Evolutionary conservation across 1,140 invertebrate genomes (phyloP), one percentile per base, ranked within the genome.

Genomic region (Nephila pilipes): DNA sequence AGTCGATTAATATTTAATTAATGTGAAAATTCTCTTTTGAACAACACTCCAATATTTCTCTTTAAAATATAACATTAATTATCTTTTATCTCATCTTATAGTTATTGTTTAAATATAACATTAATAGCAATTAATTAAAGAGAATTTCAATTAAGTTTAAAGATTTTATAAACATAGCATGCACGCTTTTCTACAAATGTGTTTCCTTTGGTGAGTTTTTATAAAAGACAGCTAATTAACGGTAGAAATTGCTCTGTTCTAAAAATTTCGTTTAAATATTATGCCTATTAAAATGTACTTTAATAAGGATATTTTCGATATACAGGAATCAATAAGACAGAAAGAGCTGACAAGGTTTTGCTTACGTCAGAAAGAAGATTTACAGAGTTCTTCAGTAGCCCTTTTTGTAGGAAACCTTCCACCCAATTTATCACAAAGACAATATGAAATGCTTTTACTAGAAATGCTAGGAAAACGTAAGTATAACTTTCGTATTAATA

Each of bases 301-400:
- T 29, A 36, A 32, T 36, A 32, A 8, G 22, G 54, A 20, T 60
- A 60, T 36, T 16, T 65, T 58, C 25, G 2, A 54, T 57, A 20
- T 83, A 25, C 65, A 95, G 95, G 99, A 99, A 95, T 99, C 99
- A 69, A 98, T 99, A 94, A 97, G 99, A 93, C 98, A 99, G 96
- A 99, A 99, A 97, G 98, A 99, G 96, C 97, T 99, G 95, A 99
- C 99, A 95, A 97, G 99, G 92, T 99, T 99, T 96, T 99, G 99
- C 96, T 97, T 99, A 94, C 99, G 99, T 96, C 97, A 99, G 95
- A 98, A 98, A 95, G 98, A 99, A 96, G 99, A 99, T 96, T 96
- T 99, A 69, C 99, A 99, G 96, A 99, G 99, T 94, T 98, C 99
- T 94, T 99, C 97, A 95, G 97, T 99, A 93, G 98, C 99, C 29